phyloP scores from a whole-genome alignment of 1,140 invertebrate genomes.

The Meloidogyne exigua region DNA sequence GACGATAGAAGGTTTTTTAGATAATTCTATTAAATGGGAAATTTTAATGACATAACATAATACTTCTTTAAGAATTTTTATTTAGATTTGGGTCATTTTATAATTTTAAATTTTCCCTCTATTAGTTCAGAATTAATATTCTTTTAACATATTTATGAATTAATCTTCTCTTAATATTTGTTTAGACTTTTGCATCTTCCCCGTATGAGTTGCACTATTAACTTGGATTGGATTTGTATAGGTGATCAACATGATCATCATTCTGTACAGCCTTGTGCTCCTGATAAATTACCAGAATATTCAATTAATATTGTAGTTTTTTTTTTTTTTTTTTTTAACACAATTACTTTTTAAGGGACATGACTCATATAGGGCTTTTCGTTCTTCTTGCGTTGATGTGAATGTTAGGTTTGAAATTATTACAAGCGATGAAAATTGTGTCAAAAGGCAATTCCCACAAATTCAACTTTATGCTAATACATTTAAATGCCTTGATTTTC shows the following conservation, averaged over 20 bases:
- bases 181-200: conserved; percentile 79
- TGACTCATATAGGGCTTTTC: conserved; percentile 77
- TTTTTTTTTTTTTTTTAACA: neutral
- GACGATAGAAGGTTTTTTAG: conserved; percentile 77
- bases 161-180: neutral
- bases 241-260: conserved; percentile 87
- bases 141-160: too few relatives aligned
- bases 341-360: conserved; percentile 69
- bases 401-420: conserved; percentile 85
- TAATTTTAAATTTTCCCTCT: too few relatives aligned
- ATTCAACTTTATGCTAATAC: conserved; percentile 62
- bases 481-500: conserved; percentile 59
- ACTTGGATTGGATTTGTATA: conserved; percentile 84
- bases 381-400: conserved; percentile 87
- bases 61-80: too few relatives aligned
- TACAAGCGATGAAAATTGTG: conserved; percentile 54
- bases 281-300: conserved; percentile 92
- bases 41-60: too few relatives aligned
- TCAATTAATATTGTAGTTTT: conserved; percentile 78
- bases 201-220: conserved; percentile 78
- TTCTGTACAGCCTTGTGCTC: conserved; percentile 85
- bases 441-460: conserved; percentile 44
- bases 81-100: neutral
- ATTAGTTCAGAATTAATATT: too few relatives aligned
- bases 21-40: neutral